A percentile compares a stretch with the other conserved stretches of the same genome.
Evolutionary conservation across 1,140 invertebrate genomes (phyloP).

Genomic region (Drosophila truncata): DNA sequence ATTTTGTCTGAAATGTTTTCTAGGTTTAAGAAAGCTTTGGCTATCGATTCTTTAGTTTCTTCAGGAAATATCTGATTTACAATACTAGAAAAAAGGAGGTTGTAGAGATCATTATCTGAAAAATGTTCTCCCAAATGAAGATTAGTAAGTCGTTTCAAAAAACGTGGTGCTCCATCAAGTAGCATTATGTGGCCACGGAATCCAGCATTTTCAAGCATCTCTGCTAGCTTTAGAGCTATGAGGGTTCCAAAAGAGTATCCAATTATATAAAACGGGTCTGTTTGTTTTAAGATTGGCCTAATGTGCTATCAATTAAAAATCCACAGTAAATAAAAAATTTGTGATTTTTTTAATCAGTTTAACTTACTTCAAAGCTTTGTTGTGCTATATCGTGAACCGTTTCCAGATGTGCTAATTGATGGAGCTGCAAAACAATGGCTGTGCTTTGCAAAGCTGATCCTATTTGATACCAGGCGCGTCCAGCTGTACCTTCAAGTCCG

Average conservation of each 20-base stretch:
- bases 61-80: constrained; percentile 86
- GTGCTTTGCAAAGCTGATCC: constrained; percentile 54
- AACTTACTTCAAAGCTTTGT: constrained; percentile 62
- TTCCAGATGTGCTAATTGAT: constrained; percentile 57
- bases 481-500: constrained; percentile 91
- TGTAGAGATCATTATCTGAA: constrained; percentile 86
- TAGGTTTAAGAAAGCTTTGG: constrained; percentile 75
- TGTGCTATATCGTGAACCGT: constrained; percentile 64
- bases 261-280: constrained; percentile 87
- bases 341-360: background rate
- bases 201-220: constrained; percentile 87
- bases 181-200: constrained; percentile 86
- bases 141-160: constrained; percentile 86
- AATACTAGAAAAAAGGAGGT: constrained; percentile 86
- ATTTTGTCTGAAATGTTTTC: constrained; percentile 64
- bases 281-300: constrained; percentile 88
- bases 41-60: constrained; percentile 86
- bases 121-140: constrained; percentile 79
- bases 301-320: constrained; percentile 62
- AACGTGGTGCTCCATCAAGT: constrained; percentile 88
- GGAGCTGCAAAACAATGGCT: constrained; percentile 65
- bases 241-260: constrained; percentile 90
- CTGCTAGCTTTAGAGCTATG: constrained; percentile 87
- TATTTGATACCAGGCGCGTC: constrained; percentile 77
- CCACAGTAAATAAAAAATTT: background rate